Evolutionary conservation across 2,888 invertebrate genomes (phyloP), one percentile per base, ranked within the genome.

Genomic region (Pachymerium ferrugineum): DNA sequence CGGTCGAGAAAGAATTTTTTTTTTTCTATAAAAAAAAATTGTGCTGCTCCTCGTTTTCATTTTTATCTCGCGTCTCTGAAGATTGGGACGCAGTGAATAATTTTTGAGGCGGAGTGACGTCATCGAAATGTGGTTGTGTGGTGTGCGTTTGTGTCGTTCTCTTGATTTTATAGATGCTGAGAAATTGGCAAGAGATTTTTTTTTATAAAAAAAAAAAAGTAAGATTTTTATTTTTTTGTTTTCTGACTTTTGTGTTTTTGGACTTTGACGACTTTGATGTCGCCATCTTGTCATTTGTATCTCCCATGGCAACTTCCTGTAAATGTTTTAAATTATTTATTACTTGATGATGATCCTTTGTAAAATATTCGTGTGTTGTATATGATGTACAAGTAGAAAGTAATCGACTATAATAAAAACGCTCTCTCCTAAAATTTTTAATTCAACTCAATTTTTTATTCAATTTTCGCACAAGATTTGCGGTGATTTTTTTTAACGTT

Each of bases 281-380:
- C 22, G 54, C 54, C 54, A 54, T 54, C 54, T 54, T 54, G 54
- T 54, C 54, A 54, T 54, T 54, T 54, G 54, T 54, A 25, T 54
- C 54, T 54, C 54, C n/a, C 54, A 54, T 54, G 54, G 54, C 54
- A 54, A 54, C 54, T 54, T 54, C 54, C 54, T 71, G 71, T 71
- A 71, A 71, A 71, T 71, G 71, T 71, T 69, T 33, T 33, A 38
- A 71, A 33, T 71, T 71, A 71, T 71, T 71, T 71, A 74, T 74
- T 73, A 72, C 70, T 74, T 75, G 74, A 74, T 75, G 54, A 70
- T 75, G 69, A 75, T 75, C 69, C 69, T 74, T 67, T 75, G 75
- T 75, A 75, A 75, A 72, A 75, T 74, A 73, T 75, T 54, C 71
- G 73, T 73, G 75, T 73, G 75, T 70, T 75, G 75, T 75, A 75